Evolutionary conservation across 2,888 invertebrate genomes (phyloP).

Genomic region (Dasysyrphus tricinctus): DNA sequence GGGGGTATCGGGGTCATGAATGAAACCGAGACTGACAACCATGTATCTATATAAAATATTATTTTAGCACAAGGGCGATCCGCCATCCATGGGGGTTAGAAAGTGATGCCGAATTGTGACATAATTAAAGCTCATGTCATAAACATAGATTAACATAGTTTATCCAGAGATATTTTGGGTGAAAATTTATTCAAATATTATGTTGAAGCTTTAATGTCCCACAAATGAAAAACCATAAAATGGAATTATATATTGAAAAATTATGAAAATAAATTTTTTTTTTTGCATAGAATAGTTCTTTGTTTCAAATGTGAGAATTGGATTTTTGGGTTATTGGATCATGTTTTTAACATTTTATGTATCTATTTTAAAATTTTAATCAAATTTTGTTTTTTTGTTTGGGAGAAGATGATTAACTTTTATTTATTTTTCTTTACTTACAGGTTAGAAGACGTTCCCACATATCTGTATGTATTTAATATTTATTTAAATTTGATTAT

Average conservation of each 20-base stretch:
- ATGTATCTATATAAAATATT: background rate
- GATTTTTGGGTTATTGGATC: background rate
- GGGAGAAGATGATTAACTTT: background rate
- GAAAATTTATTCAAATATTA: background rate
- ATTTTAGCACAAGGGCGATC: background rate
- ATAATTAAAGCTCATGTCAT: slow-evolving; percentile 11
- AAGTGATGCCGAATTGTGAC: slow-evolving; percentile 3
- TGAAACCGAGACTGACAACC: background rate
- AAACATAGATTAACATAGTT: slow-evolving; percentile 15
- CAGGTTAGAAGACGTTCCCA: background rate
- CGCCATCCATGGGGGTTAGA: background rate
- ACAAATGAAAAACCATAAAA: background rate
- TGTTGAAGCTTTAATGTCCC: background rate
- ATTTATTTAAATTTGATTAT: too few species aligned
- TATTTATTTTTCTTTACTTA: background rate
- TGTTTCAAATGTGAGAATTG: background rate
- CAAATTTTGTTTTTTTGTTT: background rate
- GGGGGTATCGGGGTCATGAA: slow-evolving; percentile 15
- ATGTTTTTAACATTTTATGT: background rate
- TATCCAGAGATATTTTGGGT: slow-evolving; percentile 6
- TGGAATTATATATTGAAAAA: background rate
- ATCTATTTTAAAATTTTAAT: background rate
- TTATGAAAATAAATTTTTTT: background rate
- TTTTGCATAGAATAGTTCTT: background rate
- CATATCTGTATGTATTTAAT: background rate